A percentile compares a stretch with the other conserved stretches of the same genome.
These are phyloP conservation scores for Nasonia giraulti DNA, from an alignment of 1,140 invertebrate genomes.

Conservation along the genomic window DNA sequence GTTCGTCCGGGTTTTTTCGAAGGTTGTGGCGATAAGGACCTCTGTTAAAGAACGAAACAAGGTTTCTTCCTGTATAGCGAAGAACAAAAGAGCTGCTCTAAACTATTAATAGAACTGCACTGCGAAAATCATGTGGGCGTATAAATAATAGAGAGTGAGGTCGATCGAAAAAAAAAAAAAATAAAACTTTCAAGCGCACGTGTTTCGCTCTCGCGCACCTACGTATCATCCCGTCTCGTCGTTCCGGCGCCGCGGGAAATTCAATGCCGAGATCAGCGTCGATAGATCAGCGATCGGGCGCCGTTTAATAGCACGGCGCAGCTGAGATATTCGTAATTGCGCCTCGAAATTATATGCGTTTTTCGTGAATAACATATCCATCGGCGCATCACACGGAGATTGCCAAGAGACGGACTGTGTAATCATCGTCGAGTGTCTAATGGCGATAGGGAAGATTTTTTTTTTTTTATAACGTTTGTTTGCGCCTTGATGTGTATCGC, in stretches of 20 bases:
- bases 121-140: too few relatives aligned
- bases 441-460: background rate
- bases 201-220: background rate
- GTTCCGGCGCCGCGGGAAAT: constrained; percentile 38
- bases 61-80: too few relatives aligned
- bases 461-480: background rate
- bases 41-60: too few relatives aligned
- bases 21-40: too few relatives aligned
- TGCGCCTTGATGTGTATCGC: too few relatives aligned
- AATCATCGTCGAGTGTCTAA: background rate
- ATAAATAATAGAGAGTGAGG: too few relatives aligned
- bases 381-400: background rate
- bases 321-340: background rate
- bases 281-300: constrained; percentile 22
- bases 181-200: constrained; percentile 12
- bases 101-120: too few relatives aligned
- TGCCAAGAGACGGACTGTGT: constrained; percentile 7
- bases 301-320: background rate
- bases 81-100: too few relatives aligned
- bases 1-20: too few relatives aligned
- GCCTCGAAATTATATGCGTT: background rate
- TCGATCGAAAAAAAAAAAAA: background rate
- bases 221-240: constrained; percentile 15
- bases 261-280: constrained; percentile 19
- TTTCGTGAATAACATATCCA: background rate